Conservation (phyloP, 2,888 invertebrate genomes). For the Chalcis sispes region DNA sequence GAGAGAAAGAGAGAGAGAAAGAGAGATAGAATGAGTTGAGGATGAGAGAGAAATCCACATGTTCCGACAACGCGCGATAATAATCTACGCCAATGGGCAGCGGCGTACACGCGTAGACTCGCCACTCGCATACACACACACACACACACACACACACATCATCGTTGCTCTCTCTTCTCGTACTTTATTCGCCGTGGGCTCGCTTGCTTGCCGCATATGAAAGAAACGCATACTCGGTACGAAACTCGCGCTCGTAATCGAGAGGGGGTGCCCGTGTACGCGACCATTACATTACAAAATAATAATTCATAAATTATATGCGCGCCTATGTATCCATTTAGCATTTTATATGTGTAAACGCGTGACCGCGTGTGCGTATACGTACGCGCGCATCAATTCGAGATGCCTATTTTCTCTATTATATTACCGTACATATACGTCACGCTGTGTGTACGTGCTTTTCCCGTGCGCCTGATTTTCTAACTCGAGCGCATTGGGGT, state of each 20-base stretch:
- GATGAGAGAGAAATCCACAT: neutral
- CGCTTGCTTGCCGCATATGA: neutral
- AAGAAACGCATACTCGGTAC: too few relatives aligned
- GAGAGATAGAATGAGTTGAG: neutral
- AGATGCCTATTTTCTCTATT: slow-evolving; percentile 4
- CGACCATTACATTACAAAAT: slow-evolving; percentile 71
- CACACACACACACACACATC: neutral
- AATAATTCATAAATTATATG: slow-evolving; percentile 73
- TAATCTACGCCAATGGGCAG: slow-evolving; percentile 63
- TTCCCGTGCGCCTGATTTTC: too few relatives aligned
- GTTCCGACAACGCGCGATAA: slow-evolving; percentile 9
- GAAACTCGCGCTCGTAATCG: too few relatives aligned
- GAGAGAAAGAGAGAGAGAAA: neutral
- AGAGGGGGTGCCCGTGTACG: neutral
- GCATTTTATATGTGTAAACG: slow-evolving; percentile 50
- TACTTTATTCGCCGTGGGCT: slow-evolving; percentile 61
- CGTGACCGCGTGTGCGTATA: neutral
- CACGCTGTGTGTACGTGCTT: too few relatives aligned
- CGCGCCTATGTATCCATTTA: slow-evolving; percentile 69
- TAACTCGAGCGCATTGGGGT: too few relatives aligned
- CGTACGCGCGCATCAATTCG: slow-evolving; percentile 24
- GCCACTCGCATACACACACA: too few relatives aligned
- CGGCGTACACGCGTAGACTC: neutral
- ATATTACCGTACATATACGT: too few relatives aligned
- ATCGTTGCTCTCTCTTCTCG: slow-evolving; percentile 41